Evolutionary conservation across 2,888 invertebrate species (phyloP), one percentile per base, ranked within the genome.

Genomic region (Xanthorhoe designata): DNA sequence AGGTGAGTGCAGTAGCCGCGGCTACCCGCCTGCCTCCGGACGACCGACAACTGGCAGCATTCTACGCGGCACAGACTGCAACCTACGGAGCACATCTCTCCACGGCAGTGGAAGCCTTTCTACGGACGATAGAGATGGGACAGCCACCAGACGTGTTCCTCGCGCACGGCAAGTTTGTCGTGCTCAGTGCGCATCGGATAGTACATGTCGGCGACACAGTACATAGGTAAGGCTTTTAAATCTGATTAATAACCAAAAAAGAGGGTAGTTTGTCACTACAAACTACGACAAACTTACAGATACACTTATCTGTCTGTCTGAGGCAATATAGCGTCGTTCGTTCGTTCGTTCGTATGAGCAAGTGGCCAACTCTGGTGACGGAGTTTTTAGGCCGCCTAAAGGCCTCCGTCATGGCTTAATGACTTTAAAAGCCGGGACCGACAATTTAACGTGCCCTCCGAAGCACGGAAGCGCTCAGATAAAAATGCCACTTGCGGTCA

Each of bases 141-240:
- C 98, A 98, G 84, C 98, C 98, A 47, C 99, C 99, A 0, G 97
- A 98, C 88, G 96, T 96, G 71, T 98, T 98, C 88, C 96, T 99
- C 59, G 98, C 98, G 13, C 97, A 98, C 85, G 97, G 98, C 60
- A 99, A 99, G 88, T 98, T 98, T 88, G 98, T 99, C 9, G 97
- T 99, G 42, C 94, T 99, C 56, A 97, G 97, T 84, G 98, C 98
- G 29, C 98, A 99, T 84, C 96, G 98, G 85, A 94, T 99, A 81
- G 98, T 99, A 18, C 97, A 98, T 84, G 98, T 98, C 69, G 98
- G 98, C 58, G 99, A 99, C 91, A 98, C 97, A 56, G 97, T 99
- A 32, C 96, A 98, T 85, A 89, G 91, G 92, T 92, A 69, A 68
- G 64, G 15, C 13, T 35, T 42, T 13, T 13, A 42, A 42, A 13